Percentiles rank a stretch among this genome's conserved stretches.
Conservation (phyloP, 2,113 vertebrate species). For the Pionites leucogaster region DNA sequence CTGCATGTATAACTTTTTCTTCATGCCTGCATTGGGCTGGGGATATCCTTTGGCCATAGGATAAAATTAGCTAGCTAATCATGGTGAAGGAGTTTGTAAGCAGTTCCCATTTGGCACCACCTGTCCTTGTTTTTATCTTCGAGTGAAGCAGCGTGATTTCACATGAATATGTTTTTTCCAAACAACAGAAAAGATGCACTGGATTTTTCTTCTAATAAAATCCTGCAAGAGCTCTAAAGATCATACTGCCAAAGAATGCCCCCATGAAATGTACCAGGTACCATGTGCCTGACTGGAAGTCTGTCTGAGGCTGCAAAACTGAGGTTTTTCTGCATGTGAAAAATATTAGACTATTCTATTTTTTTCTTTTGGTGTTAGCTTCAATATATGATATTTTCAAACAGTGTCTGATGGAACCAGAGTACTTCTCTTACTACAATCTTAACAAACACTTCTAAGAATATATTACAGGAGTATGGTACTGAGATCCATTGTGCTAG, state of each 20-base stretch:
- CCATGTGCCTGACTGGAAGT: background rate
- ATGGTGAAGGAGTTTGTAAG: background rate
- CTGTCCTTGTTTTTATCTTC: background rate
- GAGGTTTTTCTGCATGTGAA: background rate
- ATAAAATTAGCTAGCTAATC: background rate
- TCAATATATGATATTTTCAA: background rate
- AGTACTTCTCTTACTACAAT: background rate
- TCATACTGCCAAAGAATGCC: background rate
- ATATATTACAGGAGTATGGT: background rate
- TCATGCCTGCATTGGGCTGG: background rate
- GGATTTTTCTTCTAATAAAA: background rate
- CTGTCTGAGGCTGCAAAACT: background rate
- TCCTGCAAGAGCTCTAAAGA: background rate
- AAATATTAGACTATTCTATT: background rate
- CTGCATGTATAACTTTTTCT: background rate
- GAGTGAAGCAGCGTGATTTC: background rate
- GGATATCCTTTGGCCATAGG: background rate
- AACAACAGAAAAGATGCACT: background rate
- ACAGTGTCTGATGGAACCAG: background rate
- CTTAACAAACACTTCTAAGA: background rate
- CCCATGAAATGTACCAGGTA: background rate
- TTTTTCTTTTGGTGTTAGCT: background rate
- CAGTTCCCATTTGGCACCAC: background rate
- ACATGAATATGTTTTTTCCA: background rate
- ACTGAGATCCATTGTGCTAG: background rate